phyloP scores from a whole-genome alignment of 2,888 invertebrate species.

The Ischnus inquisitorius region DNA sequence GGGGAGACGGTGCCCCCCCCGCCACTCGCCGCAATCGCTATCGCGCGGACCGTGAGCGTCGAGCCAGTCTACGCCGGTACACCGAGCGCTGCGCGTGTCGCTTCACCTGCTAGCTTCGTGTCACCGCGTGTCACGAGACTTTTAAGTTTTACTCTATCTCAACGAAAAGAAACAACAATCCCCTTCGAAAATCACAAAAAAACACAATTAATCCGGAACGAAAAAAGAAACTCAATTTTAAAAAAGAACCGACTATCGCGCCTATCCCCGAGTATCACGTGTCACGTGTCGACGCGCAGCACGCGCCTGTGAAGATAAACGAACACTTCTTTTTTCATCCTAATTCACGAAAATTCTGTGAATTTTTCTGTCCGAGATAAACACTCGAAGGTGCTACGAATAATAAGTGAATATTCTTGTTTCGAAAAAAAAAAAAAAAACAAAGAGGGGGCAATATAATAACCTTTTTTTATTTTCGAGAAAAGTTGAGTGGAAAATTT shows the following conservation, averaged over 20 bases:
- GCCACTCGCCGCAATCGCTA: constrained; percentile 48
- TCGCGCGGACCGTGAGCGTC: constrained; percentile 45
- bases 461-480: neutral
- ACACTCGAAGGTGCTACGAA: neutral
- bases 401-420: neutral
- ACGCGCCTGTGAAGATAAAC: constrained; percentile 6
- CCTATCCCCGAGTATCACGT: constrained; percentile 21
- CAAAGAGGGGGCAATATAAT: neutral
- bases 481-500: constrained; percentile 40
- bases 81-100: constrained; percentile 78
- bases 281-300: constrained; percentile 29
- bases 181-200: neutral
- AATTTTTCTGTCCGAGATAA: neutral
- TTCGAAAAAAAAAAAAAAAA: neutral
- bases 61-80: constrained; percentile 81
- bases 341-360: no score
- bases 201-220: neutral
- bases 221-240: neutral
- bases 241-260: neutral
- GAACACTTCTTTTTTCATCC: no score
- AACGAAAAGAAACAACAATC: neutral
- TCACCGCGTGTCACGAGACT: constrained; percentile 63
- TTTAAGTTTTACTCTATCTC: constrained; percentile 24
- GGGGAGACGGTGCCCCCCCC: neutral
- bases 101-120: constrained; percentile 65